A percentile compares a stretch with the other conserved stretches of the same genome.
Conservation (phyloP, 1,140 invertebrate genomes). For the Oscheius sp. region DNA sequence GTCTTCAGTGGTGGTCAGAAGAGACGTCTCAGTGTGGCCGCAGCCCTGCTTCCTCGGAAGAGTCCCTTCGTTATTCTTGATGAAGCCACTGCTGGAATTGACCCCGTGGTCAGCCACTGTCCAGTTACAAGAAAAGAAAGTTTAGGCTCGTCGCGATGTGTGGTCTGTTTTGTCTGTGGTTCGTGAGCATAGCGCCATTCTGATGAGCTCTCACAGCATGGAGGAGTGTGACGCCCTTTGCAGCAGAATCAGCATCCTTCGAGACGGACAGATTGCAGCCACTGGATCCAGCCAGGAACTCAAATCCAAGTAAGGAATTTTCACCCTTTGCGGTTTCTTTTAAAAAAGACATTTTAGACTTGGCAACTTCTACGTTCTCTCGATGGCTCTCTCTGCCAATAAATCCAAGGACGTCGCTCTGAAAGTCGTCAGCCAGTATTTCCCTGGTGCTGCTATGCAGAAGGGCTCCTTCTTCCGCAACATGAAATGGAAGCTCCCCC, state of each 20-base stretch:
- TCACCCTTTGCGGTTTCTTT: too few relatives aligned
- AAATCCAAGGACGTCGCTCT: not conserved
- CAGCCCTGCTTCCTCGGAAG: slow-evolving; percentile 64
- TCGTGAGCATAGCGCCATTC: slow-evolving; percentile 16
- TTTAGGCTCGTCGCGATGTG: slow-evolving; percentile 64
- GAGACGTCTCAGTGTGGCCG: slow-evolving; percentile 63
- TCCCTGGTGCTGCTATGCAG: not conserved
- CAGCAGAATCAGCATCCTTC: slow-evolving; percentile 46
- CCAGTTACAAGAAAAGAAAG: not conserved
- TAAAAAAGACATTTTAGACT: too few relatives aligned
- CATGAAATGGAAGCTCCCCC: not conserved
- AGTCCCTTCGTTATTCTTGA: slow-evolving; percentile 64
- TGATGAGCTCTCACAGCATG: slow-evolving; percentile 58
- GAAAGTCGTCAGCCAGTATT: not conserved
- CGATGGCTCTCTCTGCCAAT: not conserved
- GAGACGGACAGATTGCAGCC: slow-evolving; percentile 60
- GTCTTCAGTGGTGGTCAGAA: slow-evolving; percentile 65
- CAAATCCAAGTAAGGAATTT: slow-evolving; percentile 38
- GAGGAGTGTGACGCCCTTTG: slow-evolving; percentile 57
- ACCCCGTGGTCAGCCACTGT: slow-evolving; percentile 56
- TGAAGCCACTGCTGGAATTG: slow-evolving; percentile 64
- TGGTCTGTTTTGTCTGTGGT: slow-evolving; percentile 62
- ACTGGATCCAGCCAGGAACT: slow-evolving; percentile 38
- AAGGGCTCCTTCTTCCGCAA: not conserved
- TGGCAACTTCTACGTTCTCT: not conserved